Conservation (phyloP, 92 coral and sea anemone species). For the Meandrina meandrites region DNA sequence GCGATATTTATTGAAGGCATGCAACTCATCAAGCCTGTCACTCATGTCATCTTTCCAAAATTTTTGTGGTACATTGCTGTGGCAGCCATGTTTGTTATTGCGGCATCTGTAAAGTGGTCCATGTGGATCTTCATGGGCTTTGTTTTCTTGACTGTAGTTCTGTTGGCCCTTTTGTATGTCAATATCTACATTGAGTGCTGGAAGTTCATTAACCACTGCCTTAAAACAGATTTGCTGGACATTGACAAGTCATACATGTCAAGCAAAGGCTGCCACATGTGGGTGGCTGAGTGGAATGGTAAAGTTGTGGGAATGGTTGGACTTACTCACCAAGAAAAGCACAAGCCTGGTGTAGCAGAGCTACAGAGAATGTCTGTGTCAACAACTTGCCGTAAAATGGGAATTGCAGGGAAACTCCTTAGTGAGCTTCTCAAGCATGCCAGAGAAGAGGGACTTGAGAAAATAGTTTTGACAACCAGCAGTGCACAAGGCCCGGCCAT, state of each 20-base stretch:
- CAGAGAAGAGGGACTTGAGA: constrained; percentile 39
- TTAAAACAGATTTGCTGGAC: constrained; percentile 61
- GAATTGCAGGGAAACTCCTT: constrained; percentile 61
- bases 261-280: neutral
- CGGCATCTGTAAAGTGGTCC: constrained; percentile 62
- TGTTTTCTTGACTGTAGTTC: constrained; percentile 44
- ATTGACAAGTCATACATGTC: constrained; percentile 45
- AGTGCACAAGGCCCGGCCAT: constrained; percentile 60
- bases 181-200: constrained; percentile 50
- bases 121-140: constrained; percentile 52
- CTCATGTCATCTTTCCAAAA: constrained; percentile 58
- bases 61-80: constrained; percentile 55
- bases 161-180: constrained; percentile 63
- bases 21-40: constrained; percentile 53
- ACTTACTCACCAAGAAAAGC: neutral
- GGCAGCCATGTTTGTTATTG: constrained; percentile 42
- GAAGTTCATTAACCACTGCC: constrained; percentile 55
- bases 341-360: constrained; percentile 61
- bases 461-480: constrained; percentile 60
- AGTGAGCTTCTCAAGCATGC: constrained; percentile 53
- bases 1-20: constrained; percentile 77
- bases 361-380: constrained; percentile 76
- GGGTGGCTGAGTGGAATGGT: constrained; percentile 6
- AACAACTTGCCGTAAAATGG: constrained; percentile 45
- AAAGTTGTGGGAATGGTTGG: neutral